Evolutionary conservation across 2,888 invertebrate genomes (phyloP).

Genomic region (Holacanthella duospinosa): DNA sequence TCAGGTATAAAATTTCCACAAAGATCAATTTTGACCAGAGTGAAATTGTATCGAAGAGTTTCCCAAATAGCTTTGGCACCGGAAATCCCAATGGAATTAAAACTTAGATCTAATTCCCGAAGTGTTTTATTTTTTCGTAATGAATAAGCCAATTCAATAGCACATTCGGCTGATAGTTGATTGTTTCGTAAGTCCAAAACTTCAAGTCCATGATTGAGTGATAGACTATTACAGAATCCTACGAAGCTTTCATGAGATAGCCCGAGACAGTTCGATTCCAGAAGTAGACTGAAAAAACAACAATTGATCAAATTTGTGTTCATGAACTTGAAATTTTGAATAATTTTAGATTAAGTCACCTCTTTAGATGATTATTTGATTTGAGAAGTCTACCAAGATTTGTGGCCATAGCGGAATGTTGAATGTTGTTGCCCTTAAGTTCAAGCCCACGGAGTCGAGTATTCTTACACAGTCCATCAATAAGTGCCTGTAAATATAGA

Average conservation of each 20-base stretch:
- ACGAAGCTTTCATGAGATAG: slow-evolving; percentile 39
- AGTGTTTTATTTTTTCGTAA: slow-evolving; percentile 40
- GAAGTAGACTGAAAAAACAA: slow-evolving; percentile 25
- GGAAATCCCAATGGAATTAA: slow-evolving; percentile 42
- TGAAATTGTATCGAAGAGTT: slow-evolving; percentile 39
- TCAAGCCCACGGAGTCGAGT: slow-evolving; percentile 40
- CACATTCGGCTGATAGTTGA: slow-evolving; percentile 41
- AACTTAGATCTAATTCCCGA: slow-evolving; percentile 41
- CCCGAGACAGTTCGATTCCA: slow-evolving; percentile 44
- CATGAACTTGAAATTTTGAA: neutral
- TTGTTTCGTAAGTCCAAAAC: slow-evolving; percentile 42
- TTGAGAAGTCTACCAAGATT: slow-evolving; percentile 41
- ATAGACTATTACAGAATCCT: slow-evolving; percentile 41
- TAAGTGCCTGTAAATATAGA: slow-evolving; percentile 32
- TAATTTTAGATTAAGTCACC: slow-evolving; percentile 22
- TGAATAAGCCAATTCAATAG: slow-evolving; percentile 39
- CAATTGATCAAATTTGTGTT: no score
- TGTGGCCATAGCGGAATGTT: slow-evolving; percentile 39
- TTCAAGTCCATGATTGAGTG: slow-evolving; percentile 40
- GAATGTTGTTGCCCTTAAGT: slow-evolving; percentile 43
- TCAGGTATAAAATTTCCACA: slow-evolving; percentile 43
- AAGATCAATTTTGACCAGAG: slow-evolving; percentile 39
- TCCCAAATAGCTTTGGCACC: slow-evolving; percentile 41
- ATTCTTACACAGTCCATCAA: slow-evolving; percentile 41
- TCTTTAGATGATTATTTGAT: slow-evolving; percentile 40